A percentile compares a stretch with the other conserved stretches of the same genome.
These are phyloP conservation scores for Protodeltote pygarga DNA, from an alignment of 2,888 invertebrate species.

Conservation along the genomic window DNA sequence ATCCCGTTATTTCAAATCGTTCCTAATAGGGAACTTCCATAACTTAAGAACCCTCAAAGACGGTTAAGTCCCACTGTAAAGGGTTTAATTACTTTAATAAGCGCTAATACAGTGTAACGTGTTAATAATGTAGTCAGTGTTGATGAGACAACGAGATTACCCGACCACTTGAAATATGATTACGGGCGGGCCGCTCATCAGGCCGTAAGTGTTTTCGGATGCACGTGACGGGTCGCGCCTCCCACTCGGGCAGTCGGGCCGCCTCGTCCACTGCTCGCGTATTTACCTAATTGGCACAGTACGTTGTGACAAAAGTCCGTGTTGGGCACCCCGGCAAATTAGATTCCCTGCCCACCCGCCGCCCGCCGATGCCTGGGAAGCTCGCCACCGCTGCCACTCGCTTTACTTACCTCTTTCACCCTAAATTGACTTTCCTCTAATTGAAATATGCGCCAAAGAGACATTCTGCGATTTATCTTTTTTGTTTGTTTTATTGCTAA, in stretches of 20 bases:
- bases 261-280: slow-evolving; percentile 58
- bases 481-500: slow-evolving; percentile 46
- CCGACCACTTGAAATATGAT: slow-evolving; percentile 73
- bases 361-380: slow-evolving; percentile 43
- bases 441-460: slow-evolving; percentile 73
- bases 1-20: slow-evolving; percentile 43
- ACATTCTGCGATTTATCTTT: slow-evolving; percentile 59
- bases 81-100: slow-evolving; percentile 56
- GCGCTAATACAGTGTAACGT: slow-evolving; percentile 56
- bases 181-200: slow-evolving; percentile 70
- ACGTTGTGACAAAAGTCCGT: slow-evolving; percentile 80
- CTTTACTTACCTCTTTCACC: slow-evolving; percentile 80
- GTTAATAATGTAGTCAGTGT: slow-evolving; percentile 63
- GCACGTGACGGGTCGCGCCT: slow-evolving; percentile 66
- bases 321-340: slow-evolving; percentile 72
- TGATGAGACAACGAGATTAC: slow-evolving; percentile 66
- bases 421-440: slow-evolving; percentile 79
- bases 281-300: slow-evolving; percentile 83
- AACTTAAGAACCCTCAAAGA: slow-evolving; percentile 48
- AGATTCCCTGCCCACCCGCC: slow-evolving; percentile 67
- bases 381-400: slow-evolving; percentile 51
- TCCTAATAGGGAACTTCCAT: slow-evolving; percentile 36
- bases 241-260: slow-evolving; percentile 32
- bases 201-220: slow-evolving; percentile 74
- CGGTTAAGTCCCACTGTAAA: slow-evolving; percentile 38